Conservation (phyloP, 2,888 invertebrate species). For the Myopa testacea region DNA sequence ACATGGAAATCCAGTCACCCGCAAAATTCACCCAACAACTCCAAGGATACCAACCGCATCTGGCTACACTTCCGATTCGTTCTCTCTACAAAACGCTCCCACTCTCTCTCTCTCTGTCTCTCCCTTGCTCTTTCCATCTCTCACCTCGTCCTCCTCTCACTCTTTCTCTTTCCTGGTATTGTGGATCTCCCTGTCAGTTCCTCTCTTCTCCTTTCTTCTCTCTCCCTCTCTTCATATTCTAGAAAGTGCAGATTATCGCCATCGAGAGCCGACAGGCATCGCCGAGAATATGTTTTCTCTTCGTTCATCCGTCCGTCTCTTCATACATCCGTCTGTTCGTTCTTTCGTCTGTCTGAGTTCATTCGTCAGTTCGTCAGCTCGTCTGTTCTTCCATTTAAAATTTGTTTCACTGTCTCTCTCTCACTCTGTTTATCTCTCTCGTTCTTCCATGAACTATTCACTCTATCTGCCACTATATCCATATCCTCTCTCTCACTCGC, state of each 20-base stretch:
- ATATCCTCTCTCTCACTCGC: neutral
- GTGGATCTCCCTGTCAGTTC: neutral
- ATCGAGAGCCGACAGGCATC: slow-evolving; percentile 2
- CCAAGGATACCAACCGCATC: neutral
- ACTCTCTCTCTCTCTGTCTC: slow-evolving; percentile 3
- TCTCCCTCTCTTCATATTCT: neutral
- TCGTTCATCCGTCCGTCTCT: slow-evolving; percentile 2
- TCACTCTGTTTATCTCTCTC: slow-evolving; percentile 20
- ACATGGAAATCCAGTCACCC: slow-evolving; percentile 29
- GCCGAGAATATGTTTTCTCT: slow-evolving; percentile 5
- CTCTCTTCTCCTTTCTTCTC: neutral
- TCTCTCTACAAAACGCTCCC: neutral
- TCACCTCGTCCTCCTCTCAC: neutral
- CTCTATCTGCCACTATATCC: neutral
- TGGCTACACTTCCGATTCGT: slow-evolving; percentile 1
- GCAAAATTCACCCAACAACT: slow-evolving; percentile 16
- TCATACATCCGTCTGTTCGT: slow-evolving; percentile 2
- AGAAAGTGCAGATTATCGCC: slow-evolving; percentile 16
- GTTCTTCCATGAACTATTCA: neutral
- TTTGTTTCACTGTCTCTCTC: slow-evolving; percentile 14
- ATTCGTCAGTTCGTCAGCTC: neutral
- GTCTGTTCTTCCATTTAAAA: slow-evolving; percentile 4
- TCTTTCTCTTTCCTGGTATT: neutral
- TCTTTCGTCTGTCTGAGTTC: neutral
- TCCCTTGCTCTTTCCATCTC: slow-evolving; percentile 9